A percentile compares a stretch with the other conserved stretches of the same genome.
These are phyloP conservation scores for Phoxinus dragarum DNA, from an alignment of 2,797 vertebrate species.

Conservation along the genomic window DNA sequence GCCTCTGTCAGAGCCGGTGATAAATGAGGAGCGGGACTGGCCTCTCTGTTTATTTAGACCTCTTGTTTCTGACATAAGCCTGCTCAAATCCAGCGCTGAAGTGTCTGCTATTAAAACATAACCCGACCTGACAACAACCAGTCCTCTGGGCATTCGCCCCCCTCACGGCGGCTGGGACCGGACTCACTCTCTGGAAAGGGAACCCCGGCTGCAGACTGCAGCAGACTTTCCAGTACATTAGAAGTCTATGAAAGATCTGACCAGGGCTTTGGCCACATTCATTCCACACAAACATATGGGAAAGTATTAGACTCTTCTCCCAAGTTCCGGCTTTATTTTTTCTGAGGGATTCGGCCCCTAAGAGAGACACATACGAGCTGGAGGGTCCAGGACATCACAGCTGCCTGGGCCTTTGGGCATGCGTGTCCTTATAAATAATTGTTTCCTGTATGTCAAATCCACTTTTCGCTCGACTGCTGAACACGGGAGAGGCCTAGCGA, in stretches of 20 bases:
- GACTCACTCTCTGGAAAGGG: slow-evolving; percentile 70
- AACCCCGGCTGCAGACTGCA: slow-evolving; percentile 78
- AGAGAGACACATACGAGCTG: slow-evolving; percentile 75
- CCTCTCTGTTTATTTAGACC: slow-evolving; percentile 86
- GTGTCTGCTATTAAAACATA: slow-evolving; percentile 88
- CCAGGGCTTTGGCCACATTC: slow-evolving; percentile 77
- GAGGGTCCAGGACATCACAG: slow-evolving; percentile 71
- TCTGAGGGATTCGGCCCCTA: slow-evolving; percentile 73
- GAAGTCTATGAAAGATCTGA: slow-evolving; percentile 86
- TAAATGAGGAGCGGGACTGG: slow-evolving; percentile 84
- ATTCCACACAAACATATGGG: slow-evolving; percentile 81
- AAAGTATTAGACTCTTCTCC: slow-evolving; percentile 80
- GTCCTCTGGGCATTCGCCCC: slow-evolving; percentile 82
- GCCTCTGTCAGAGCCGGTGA: slow-evolving; percentile 79
- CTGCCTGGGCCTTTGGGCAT: slow-evolving; percentile 70
- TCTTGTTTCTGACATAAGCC: slow-evolving; percentile 86
- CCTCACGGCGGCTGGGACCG: slow-evolving; percentile 17
- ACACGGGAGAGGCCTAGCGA: slow-evolving; percentile 23
- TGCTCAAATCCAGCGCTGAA: slow-evolving; percentile 85
- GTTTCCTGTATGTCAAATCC: slow-evolving; percentile 74
- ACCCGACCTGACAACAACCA: slow-evolving; percentile 87
- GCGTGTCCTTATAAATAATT: slow-evolving; percentile 76
- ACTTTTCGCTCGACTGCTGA: slow-evolving; percentile 67
- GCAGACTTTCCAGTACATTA: slow-evolving; percentile 95
- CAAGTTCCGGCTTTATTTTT: slow-evolving; percentile 76